These are phyloP conservation scores for Intoshia linei DNA, from an alignment of 1,140 invertebrate genomes.

Conservation along the genomic window DNA sequence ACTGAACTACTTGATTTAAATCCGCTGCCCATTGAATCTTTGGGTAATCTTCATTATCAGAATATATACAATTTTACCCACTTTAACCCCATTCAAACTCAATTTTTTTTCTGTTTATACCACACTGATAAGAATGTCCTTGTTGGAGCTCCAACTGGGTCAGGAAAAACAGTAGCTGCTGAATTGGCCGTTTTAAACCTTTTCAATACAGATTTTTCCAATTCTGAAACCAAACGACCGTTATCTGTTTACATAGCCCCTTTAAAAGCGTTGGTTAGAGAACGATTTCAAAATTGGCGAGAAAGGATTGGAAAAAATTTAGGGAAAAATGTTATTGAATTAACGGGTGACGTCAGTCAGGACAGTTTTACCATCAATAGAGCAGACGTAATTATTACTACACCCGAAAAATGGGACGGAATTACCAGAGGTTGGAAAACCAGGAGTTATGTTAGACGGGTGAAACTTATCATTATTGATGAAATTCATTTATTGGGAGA, in stretches of 20 bases:
- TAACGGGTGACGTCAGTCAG: constrained; percentile 76
- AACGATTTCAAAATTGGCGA: constrained; percentile 81
- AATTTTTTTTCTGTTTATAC: constrained; percentile 79
- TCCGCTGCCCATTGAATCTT: constrained; percentile 46
- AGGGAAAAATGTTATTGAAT: constrained; percentile 48
- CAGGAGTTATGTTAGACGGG: constrained; percentile 57
- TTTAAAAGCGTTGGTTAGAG: constrained; percentile 72
- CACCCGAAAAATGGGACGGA: constrained; percentile 96
- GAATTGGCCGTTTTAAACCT: constrained; percentile 82
- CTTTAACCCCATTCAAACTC: constrained; percentile 95
- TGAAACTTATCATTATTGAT: constrained; percentile 72
- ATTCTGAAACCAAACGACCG: background rate
- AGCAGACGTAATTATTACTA: constrained; percentile 74
- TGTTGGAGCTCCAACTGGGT: constrained; percentile 80
- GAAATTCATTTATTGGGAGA: constrained; percentile 75
- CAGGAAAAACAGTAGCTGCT: constrained; percentile 86
- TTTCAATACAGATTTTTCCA: constrained; percentile 30
- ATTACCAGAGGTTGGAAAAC: constrained; percentile 87
- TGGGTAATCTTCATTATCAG: constrained; percentile 43
- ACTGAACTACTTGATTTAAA: constrained; percentile 63
- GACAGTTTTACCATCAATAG: constrained; percentile 46
- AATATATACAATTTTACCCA: constrained; percentile 57
- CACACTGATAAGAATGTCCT: constrained; percentile 71
- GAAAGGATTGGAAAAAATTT: constrained; percentile 42
- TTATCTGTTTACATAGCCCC: constrained; percentile 95